phyloP scores from a whole-genome alignment of 2,888 invertebrate species.

The Hyles lineata region DNA sequence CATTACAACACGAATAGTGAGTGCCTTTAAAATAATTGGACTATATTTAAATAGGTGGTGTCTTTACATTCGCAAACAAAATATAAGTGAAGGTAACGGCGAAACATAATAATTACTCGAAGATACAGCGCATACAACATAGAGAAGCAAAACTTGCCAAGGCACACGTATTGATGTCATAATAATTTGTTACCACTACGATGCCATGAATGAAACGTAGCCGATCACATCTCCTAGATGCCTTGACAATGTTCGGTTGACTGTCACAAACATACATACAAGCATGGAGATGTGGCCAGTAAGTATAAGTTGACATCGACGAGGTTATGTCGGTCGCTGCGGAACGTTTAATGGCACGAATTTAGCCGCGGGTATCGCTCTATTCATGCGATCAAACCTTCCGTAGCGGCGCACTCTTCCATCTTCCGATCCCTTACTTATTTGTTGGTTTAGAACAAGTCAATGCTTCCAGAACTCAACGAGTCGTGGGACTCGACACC shows the following conservation, averaged over 20 bases:
- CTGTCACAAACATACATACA: slow-evolving; percentile 16
- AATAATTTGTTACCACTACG: not conserved
- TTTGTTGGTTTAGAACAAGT: not conserved
- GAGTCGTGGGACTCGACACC: not conserved
- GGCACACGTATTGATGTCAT: not conserved
- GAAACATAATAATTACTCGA: not conserved
- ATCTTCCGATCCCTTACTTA: slow-evolving; percentile 1
- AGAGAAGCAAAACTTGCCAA: slow-evolving; percentile 5
- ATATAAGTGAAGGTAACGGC: not conserved
- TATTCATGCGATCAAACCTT: slow-evolving; percentile 54
- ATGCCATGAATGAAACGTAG: not conserved
- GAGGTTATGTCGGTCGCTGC: slow-evolving; percentile 30
- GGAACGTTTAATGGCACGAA: slow-evolving; percentile 66
- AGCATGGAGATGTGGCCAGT: not conserved
- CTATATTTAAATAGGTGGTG: not conserved
- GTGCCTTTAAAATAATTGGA: not conserved
- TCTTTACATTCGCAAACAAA: slow-evolving; percentile 6
- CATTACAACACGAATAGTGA: slow-evolving; percentile 3
- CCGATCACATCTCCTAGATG: not conserved
- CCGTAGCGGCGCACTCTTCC: slow-evolving; percentile 38
- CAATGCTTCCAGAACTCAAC: not conserved
- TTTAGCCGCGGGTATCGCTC: slow-evolving; percentile 57
- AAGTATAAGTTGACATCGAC: not conserved
- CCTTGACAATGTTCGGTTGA: slow-evolving; percentile 19
- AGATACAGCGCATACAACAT: not conserved